Conservation (phyloP, 2,888 invertebrate genomes). For the Neoaliturus tenellus region DNA sequence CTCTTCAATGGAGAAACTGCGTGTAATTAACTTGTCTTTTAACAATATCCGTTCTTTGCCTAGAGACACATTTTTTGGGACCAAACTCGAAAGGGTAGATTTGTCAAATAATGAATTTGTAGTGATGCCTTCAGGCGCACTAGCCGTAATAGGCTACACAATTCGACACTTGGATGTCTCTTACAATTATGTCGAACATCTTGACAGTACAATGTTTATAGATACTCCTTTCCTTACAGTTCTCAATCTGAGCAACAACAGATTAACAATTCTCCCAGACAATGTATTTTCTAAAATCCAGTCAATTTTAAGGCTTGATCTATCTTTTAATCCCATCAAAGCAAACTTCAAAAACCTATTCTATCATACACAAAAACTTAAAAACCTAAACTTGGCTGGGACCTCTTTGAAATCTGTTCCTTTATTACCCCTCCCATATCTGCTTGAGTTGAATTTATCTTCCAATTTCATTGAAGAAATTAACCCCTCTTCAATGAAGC, state of each 20-base stretch:
- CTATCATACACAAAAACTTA: constrained; percentile 88
- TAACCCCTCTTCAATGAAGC: constrained; percentile 80
- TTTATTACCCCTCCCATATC: constrained; percentile 83
- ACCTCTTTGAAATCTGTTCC: constrained; percentile 87
- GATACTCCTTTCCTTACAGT: constrained; percentile 86
- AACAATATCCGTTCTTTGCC: constrained; percentile 85
- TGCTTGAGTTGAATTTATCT: constrained; percentile 88
- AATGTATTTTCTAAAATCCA: constrained; percentile 91
- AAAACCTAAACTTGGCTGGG: constrained; percentile 85
- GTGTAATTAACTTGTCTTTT: constrained; percentile 83
- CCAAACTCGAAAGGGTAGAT: constrained; percentile 87
- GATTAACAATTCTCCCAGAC: constrained; percentile 89
- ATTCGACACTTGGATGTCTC: constrained; percentile 86
- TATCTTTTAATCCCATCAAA: constrained; percentile 87
- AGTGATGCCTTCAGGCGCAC: constrained; percentile 85
- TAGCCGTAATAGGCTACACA: constrained; percentile 87
- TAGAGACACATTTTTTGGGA: constrained; percentile 86
- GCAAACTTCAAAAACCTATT: constrained; percentile 92
- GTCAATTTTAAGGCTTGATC: constrained; percentile 85
- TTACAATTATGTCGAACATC: constrained; percentile 87
- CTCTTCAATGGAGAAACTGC: constrained; percentile 83
- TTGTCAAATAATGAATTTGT: constrained; percentile 86
- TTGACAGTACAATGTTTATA: constrained; percentile 92
- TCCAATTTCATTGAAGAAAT: constrained; percentile 84
- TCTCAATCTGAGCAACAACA: constrained; percentile 87